These are phyloP conservation scores for Mirza zaza DNA, from an alignment of 2,113 vertebrate species.

Conservation along the genomic window DNA sequence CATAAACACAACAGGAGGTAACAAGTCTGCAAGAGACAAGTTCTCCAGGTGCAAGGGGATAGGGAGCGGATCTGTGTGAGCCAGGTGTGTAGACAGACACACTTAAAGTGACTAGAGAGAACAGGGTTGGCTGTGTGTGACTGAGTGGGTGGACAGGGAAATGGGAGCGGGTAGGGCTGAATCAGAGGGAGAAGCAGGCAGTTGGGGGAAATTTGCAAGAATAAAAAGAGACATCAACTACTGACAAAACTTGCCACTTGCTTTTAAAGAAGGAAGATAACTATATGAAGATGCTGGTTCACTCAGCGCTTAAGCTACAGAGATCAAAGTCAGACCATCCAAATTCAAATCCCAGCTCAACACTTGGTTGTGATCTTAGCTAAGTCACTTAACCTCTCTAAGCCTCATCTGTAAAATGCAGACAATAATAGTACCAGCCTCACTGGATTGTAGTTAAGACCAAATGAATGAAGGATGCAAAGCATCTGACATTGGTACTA, in stretches of 20 bases:
- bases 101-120: neutral
- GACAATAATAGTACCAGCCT: neutral
- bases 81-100: constrained; percentile 25
- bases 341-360: neutral
- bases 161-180: neutral
- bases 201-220: neutral
- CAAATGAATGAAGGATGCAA: neutral
- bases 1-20: neutral
- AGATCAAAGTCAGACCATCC: neutral
- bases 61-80: neutral
- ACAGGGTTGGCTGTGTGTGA: neutral
- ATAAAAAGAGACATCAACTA: neutral
- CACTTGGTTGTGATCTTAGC: neutral
- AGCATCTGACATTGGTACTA: neutral
- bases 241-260: neutral
- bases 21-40: neutral
- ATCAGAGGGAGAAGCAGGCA: neutral
- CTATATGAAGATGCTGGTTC: neutral
- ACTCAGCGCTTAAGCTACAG: neutral
- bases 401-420: neutral
- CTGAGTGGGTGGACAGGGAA: constrained; percentile 10
- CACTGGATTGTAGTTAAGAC: neutral
- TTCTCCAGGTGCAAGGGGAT: neutral
- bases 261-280: neutral
- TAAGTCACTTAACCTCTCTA: neutral